These are phyloP conservation scores for Ptilonorhynchus violaceus DNA, from an alignment of 2,113 vertebrate genomes.

Conservation along the genomic window DNA sequence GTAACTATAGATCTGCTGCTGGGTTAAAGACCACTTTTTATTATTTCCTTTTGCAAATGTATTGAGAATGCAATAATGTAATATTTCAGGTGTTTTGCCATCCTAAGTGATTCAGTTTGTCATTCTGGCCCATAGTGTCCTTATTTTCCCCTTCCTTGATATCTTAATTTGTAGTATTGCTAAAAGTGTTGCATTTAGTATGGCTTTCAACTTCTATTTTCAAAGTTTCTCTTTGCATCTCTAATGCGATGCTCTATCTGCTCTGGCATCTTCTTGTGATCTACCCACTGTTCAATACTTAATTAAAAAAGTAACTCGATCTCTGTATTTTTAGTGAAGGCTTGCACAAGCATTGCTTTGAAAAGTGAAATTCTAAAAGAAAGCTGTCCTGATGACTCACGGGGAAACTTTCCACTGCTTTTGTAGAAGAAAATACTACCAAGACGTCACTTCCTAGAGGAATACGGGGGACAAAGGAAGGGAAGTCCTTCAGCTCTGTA, in stretches of 20 bases:
- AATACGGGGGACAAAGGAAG: background rate
- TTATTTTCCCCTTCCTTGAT: conserved; percentile 37
- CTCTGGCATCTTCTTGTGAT: conserved; percentile 24
- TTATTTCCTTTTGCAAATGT: background rate
- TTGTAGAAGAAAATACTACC: background rate
- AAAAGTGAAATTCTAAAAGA: conserved; percentile 9
- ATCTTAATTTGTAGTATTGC: conserved; percentile 20
- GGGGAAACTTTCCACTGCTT: background rate
- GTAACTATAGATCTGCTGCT: background rate
- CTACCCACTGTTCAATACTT: conserved; percentile 26
- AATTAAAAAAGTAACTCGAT: conserved; percentile 36
- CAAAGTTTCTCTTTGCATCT: conserved; percentile 28
- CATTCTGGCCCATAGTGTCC: background rate
- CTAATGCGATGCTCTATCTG: background rate
- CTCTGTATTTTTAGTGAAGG: conserved; percentile 17
- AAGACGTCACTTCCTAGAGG: background rate
- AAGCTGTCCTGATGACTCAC: background rate
- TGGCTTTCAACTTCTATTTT: conserved; percentile 15
- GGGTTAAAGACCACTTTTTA: background rate
- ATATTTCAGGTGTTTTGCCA: background rate
- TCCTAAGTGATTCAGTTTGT: conserved; percentile 24
- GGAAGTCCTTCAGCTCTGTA: background rate
- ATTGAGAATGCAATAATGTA: background rate
- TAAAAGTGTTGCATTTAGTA: background rate
- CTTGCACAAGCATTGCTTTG: conserved; percentile 12